A percentile compares a stretch with the other conserved stretches of the same genome.
Evolutionary conservation across 2,797 vertebrate species (phyloP).

Genomic region (Chloroceryle inda): DNA sequence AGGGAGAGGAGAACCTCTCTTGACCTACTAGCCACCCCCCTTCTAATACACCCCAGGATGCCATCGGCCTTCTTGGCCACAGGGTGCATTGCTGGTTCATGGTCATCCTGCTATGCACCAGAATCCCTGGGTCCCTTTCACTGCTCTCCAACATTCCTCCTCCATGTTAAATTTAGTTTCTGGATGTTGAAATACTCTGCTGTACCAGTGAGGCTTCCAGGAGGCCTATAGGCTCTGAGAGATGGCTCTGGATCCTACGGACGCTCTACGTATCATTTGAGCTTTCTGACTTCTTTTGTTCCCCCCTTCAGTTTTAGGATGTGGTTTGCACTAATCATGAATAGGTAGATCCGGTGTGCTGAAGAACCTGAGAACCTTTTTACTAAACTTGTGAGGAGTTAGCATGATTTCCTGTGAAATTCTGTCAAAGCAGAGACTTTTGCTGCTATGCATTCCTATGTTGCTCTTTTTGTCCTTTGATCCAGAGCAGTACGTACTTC

Average conservation of each 20-base stretch:
- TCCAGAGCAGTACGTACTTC: background rate
- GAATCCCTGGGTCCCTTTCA: too few relatives aligned
- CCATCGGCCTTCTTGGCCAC: too few relatives aligned
- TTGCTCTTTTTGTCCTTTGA: background rate
- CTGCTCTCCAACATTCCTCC: background rate
- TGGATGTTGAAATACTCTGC: background rate
- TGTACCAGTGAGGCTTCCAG: background rate
- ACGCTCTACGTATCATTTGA: background rate
- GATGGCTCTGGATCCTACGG: background rate
- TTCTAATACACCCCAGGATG: too few relatives aligned
- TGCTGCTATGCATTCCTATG: background rate
- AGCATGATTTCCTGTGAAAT: slow-evolving; percentile 27
- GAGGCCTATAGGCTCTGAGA: background rate
- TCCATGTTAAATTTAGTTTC: background rate
- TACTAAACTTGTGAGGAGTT: background rate
- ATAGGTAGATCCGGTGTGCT: background rate
- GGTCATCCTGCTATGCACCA: too few relatives aligned
- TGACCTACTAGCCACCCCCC: too few relatives aligned
- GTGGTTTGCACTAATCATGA: slow-evolving; percentile 23
- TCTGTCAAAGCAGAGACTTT: background rate
- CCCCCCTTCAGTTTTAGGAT: background rate
- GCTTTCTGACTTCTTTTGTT: background rate
- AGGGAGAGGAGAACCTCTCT: too few relatives aligned
- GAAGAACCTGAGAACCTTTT: background rate
- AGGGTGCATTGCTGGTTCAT: too few relatives aligned